Evolutionary conservation across 2,888 invertebrate species (phyloP), one percentile per base, ranked within the genome.

Genomic region (Rapana venosa): DNA sequence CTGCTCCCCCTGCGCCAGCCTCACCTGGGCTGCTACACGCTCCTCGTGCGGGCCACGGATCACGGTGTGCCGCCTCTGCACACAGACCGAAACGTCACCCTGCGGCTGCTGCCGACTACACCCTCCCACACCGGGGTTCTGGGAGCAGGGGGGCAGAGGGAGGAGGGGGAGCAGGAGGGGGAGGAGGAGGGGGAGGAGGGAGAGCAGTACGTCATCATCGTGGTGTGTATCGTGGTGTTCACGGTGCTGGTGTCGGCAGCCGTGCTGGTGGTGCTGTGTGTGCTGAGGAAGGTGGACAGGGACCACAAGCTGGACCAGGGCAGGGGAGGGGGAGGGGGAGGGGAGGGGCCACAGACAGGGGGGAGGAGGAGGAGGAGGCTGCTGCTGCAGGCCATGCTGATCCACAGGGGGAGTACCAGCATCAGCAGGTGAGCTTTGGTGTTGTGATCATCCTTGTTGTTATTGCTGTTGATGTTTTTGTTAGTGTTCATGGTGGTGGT

Each of bases 161-260:
- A 6, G 22, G 58, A 66, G 20, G 35, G 66, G 13, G 32, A 30
- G 61, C n/a, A 20, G 15, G 35, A 26, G 4, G 83, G 36, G 17
- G 77, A 58, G 15, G 90, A 87, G 70, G 88, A 81, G 22, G 84
- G 88, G 0, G 88, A 87, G 36, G 84, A 90, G 11, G 90, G 89
- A 0, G 91, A 92, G 58, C 89, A 90, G 36, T 91, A 92, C 88
- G 84, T 92, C 22, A 35, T 92, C 20, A 92, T 91, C 84, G 92
- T 92, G 26, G 90, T 87, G 11, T 90, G 90, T 58, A 90, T 92
- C 88, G 89, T 92, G 47, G 90, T 90, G 77, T 90, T 91, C 66
- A 92, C 92, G 6, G 90, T 90, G 30, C 61, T 92, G 30, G 90
- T 92, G n/a, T 89, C 91, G 8, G 91, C 90, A 17, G 91, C 89